Evolutionary conservation across 2,888 invertebrate species (phyloP), one percentile per base, ranked within the genome.

Genomic region (Cryptus viduatorius): DNA sequence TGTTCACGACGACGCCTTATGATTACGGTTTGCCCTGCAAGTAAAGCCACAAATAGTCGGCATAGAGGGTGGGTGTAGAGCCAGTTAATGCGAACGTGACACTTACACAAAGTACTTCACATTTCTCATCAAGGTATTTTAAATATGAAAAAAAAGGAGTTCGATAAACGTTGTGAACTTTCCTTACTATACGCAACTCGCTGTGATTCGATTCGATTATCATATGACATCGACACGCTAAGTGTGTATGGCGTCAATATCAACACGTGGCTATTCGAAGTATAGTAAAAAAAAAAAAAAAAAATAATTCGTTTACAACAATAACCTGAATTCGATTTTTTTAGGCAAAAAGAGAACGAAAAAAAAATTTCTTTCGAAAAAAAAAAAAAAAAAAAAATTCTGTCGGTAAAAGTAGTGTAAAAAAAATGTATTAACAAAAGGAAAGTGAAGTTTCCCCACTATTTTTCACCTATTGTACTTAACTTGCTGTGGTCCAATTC

Each of bases 1-100:
- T 78, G 42, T 67, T 65, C 65, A 56, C 64, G 59, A 71, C 71
- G 68, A 64, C 67, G 67, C 16, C 46, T 65, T 46, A 81, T 64
- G 67, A 82, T 82, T 82, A 82, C 77, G 46, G 48, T 67, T 67
- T 71, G 72, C 14, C 68, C 65, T 67, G 46, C 72, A 61, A 73
- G 59, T 78, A 78, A 72, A 82, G 78, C 82, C 78, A 72, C 82
- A 82, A 82, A 82, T 78, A 68, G 69, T n/a, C 50, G 61, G 59
- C 42, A 42, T 61, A 48, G 72, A 82, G 77, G 73, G 78, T 71
- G 72, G 37, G 65, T 78, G 68, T 59, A 72, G 72, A 68, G 61
- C 72, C 68, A 73, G 82, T 82, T 73, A 82, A 82, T 82, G 78
- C 67, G 78, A 59, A 82, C 59, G 72, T 78, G 82, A 78, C 82